phyloP scores from a whole-genome alignment of 2,797 vertebrate species.

The Sebastes iracundus region DNA sequence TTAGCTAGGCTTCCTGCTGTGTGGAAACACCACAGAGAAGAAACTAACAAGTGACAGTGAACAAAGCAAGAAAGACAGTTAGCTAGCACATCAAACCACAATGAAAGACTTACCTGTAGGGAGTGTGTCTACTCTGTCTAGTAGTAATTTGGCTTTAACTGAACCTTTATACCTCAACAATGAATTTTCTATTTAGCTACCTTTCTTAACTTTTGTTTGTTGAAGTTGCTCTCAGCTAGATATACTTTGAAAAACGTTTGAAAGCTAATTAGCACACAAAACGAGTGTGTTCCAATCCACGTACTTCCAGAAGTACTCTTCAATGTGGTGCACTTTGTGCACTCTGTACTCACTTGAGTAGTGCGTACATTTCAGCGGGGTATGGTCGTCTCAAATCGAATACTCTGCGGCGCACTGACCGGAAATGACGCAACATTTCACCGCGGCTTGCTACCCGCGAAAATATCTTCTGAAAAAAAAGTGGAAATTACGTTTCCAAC shows the following conservation, averaged over 20 bases:
- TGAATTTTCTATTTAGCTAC: not conserved
- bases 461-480: no score
- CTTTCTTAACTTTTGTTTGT: no score
- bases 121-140: not conserved
- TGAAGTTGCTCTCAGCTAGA: not conserved
- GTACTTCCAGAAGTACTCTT: no score
- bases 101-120: not conserved
- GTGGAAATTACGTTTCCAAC: no score
- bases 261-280: not conserved
- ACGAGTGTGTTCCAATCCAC: no score
- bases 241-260: not conserved
- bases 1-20: not conserved
- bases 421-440: no score
- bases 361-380: no score
- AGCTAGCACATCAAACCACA: not conserved
- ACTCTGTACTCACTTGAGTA: no score
- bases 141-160: not conserved
- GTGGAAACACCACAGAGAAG: not conserved
- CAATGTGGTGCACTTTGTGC: accelerated
- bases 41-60: not conserved
- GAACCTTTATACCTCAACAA: not conserved
- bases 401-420: no score
- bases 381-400: no score
- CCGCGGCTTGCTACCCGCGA: no score
- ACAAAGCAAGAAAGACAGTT: not conserved